A percentile compares a stretch with the other conserved stretches of the same genome.
phyloP scores from a whole-genome alignment of 1,140 invertebrate species.

The Conus betulinus region DNA sequence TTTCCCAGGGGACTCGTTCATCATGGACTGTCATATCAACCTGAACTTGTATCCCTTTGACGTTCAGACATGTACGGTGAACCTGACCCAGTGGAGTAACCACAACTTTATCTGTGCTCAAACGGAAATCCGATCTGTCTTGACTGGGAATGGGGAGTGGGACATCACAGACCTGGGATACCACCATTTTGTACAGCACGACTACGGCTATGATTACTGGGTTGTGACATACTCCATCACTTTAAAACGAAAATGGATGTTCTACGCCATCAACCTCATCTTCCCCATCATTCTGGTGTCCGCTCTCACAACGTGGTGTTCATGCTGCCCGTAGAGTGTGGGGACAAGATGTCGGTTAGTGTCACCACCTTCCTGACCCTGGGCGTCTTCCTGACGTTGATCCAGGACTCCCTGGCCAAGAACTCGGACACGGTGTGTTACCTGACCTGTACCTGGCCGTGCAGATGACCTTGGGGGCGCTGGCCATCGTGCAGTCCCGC shows the following conservation, averaged over 20 bases:
- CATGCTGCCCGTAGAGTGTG: slow-evolving; percentile 43
- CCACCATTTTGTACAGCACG: background rate
- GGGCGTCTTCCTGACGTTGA: slow-evolving; percentile 44
- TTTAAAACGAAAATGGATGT: slow-evolving; percentile 23
- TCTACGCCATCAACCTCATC: slow-evolving; percentile 34
- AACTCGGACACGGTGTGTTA: slow-evolving; percentile 41
- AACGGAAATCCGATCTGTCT: background rate
- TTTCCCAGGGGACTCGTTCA: slow-evolving; percentile 8
- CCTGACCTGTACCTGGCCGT: slow-evolving; percentile 39
- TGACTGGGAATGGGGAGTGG: background rate
- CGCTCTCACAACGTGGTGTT: slow-evolving; percentile 39
- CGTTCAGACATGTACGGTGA: slow-evolving; percentile 95
- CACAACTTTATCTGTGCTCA: background rate
- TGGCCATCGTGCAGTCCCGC: slow-evolving; percentile 32
- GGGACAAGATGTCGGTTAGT: slow-evolving; percentile 44
- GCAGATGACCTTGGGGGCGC: slow-evolving; percentile 33
- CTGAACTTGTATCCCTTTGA: slow-evolving; percentile 86
- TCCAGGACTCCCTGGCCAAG: slow-evolving; percentile 40
- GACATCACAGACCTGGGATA: background rate
- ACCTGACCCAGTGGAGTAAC: slow-evolving; percentile 97
- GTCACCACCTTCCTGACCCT: slow-evolving; percentile 47
- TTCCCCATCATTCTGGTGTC: slow-evolving; percentile 42
- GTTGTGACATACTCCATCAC: slow-evolving; percentile 17
- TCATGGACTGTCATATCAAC: slow-evolving; percentile 87
- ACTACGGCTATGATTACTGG: background rate